Evolutionary conservation across 1,140 invertebrate species (phyloP).

Genomic region (Solenopsis fugax): DNA sequence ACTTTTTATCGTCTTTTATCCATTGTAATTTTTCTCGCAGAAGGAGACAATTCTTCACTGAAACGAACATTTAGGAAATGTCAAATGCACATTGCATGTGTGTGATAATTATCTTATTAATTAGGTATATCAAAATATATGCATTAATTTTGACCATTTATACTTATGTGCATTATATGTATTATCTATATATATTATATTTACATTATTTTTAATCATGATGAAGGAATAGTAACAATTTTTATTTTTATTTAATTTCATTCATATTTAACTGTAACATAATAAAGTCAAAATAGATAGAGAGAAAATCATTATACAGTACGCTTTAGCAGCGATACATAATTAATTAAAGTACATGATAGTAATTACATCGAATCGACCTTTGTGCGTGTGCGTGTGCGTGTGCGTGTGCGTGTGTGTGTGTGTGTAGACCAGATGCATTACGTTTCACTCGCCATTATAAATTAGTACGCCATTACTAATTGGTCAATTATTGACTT

Average conservation of each 20-base stretch:
- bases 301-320: not conserved
- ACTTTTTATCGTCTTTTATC: not conserved
- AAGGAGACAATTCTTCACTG: no score
- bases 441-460: not conserved
- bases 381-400: not conserved
- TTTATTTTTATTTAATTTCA: no score
- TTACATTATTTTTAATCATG: no score
- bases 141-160: no score
- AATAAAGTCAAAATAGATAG: no score
- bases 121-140: not conserved
- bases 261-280: no score
- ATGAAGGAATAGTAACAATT: no score
- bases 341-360: slow-evolving; percentile 41
- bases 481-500: slow-evolving; percentile 2
- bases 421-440: not conserved
- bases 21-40: not conserved
- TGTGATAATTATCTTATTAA: slow-evolving; percentile 1
- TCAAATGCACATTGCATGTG: not conserved
- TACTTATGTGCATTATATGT: no score
- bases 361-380: slow-evolving; percentile 45
- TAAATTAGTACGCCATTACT: slow-evolving; percentile 27
- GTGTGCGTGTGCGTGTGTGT: not conserved
- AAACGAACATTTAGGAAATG: not conserved
- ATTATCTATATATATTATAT: no score
- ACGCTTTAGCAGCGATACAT: slow-evolving; percentile 16